Evolutionary conservation across 2,113 vertebrate species (phyloP).

Genomic region (Emydocephalus ijimae): DNA sequence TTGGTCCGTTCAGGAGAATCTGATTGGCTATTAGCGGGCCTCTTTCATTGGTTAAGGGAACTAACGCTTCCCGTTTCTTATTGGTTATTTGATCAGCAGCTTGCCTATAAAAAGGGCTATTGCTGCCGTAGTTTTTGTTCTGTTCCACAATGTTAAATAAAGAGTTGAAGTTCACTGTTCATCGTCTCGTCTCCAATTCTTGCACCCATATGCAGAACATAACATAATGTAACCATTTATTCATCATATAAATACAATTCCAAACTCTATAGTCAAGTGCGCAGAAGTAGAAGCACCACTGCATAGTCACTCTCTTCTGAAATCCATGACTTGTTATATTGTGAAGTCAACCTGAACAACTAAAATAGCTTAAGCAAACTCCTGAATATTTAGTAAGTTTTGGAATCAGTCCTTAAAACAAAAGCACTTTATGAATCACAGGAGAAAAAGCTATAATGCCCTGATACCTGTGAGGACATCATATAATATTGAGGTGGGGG

Average conservation of each 20-base stretch:
- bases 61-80: too few species aligned
- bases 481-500: neutral
- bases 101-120: too few species aligned
- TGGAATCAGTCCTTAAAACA: neutral
- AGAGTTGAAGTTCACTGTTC: too few species aligned
- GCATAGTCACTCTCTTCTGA: neutral
- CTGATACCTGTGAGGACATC: neutral
- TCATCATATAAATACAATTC: neutral
- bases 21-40: too few species aligned
- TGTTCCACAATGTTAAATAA: too few species aligned
- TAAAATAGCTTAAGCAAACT: neutral
- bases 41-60: too few species aligned
- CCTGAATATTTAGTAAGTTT: neutral
- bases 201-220: too few species aligned
- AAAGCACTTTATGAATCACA: neutral
- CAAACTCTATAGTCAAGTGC: neutral
- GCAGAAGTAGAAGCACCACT: neutral
- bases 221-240: neutral
- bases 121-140: too few species aligned
- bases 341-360: neutral
- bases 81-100: too few species aligned
- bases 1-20: too few species aligned
- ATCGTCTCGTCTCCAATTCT: too few species aligned
- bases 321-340: neutral
- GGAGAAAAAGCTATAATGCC: neutral